Conservation (phyloP, 1,140 invertebrate species). For the Tyrophagus putrescentiae region DNA sequence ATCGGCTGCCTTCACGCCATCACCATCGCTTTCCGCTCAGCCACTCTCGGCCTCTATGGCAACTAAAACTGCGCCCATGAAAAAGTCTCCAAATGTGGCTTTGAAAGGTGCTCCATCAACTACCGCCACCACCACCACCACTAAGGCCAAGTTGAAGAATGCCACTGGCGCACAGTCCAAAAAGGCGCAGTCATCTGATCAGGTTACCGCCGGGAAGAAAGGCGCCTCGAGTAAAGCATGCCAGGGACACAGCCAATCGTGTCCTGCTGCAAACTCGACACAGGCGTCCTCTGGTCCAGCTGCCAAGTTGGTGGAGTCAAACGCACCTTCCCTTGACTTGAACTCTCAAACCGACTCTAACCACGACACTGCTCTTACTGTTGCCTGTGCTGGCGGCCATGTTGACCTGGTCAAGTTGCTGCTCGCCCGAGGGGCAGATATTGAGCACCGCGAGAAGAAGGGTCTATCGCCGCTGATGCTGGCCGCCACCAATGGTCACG, state of each 20-base stretch:
- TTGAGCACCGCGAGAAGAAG: slow-evolving; percentile 96
- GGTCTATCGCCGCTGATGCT: slow-evolving; percentile 94
- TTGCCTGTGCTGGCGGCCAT: slow-evolving; percentile 87
- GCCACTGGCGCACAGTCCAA: too few relatives aligned
- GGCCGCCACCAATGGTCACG: slow-evolving; percentile 90
- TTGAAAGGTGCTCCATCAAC: too few relatives aligned
- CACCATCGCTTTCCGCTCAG: neutral
- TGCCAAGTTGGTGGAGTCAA: neutral
- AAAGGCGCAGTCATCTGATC: too few relatives aligned
- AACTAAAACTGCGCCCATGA: neutral
- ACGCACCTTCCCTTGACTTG: slow-evolving; percentile 49
- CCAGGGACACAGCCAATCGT: too few relatives aligned
- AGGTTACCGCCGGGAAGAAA: too few relatives aligned
- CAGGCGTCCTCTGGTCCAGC: too few relatives aligned
- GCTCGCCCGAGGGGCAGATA: slow-evolving; percentile 72
- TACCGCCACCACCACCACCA: too few relatives aligned
- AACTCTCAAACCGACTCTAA: slow-evolving; percentile 94
- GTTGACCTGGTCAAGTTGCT: slow-evolving; percentile 84
- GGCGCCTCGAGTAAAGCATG: too few relatives aligned
- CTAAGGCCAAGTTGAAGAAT: too few relatives aligned
- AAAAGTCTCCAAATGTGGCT: too few relatives aligned
- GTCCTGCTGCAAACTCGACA: too few relatives aligned
- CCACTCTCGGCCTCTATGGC: neutral
- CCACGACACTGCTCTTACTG: slow-evolving; percentile 94
- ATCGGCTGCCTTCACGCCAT: neutral